Conservation (phyloP, 1,140 invertebrate genomes). For the Apis cerana region DNA sequence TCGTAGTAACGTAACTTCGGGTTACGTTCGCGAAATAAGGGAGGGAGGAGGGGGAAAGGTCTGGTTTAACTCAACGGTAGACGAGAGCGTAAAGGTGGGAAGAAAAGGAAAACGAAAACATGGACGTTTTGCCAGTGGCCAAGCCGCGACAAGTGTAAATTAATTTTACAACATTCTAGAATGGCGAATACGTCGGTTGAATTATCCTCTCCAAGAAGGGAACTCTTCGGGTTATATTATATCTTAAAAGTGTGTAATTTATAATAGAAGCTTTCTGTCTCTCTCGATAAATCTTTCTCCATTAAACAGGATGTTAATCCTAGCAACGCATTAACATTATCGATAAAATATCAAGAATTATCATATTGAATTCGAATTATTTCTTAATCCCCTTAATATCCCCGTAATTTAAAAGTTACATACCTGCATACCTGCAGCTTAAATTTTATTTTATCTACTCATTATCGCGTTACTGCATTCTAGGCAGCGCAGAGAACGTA, state of each 20-base stretch:
- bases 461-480: too few species aligned
- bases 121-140: slow-evolving; percentile 37
- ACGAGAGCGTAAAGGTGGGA: slow-evolving; percentile 10
- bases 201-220: too few species aligned
- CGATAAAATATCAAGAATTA: too few species aligned
- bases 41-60: too few species aligned
- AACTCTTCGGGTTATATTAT: too few species aligned
- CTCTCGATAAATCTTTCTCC: background rate
- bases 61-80: too few species aligned
- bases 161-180: slow-evolving; percentile 50
- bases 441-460: too few species aligned
- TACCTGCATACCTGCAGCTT: background rate
- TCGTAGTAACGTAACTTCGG: background rate
- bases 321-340: background rate
- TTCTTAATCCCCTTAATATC: background rate
- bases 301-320: background rate
- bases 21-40: too few species aligned
- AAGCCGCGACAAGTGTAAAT: slow-evolving; percentile 39
- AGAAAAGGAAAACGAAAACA: slow-evolving; percentile 47
- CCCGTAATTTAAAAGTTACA: background rate
- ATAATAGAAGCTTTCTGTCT: background rate
- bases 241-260: background rate
- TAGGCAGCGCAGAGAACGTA: too few species aligned
- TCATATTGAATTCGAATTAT: background rate
- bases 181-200: background rate